A percentile compares a stretch with the other conserved stretches of the same genome.
Evolutionary conservation across 2,888 invertebrate species (phyloP).

Genomic region (Palloptera scutellata): DNA sequence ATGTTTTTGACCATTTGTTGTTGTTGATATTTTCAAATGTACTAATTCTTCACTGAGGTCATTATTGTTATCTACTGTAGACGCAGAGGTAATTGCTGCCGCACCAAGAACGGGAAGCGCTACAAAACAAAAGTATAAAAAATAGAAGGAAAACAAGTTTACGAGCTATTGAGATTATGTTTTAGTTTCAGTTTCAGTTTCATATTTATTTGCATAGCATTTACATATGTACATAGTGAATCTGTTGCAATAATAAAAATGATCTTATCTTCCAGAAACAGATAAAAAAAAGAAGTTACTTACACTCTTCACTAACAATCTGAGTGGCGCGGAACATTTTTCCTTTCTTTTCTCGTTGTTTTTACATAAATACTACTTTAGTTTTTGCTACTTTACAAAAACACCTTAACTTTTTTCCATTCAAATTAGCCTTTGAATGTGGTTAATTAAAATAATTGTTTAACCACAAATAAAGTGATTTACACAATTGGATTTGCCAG

Average conservation of each 20-base stretch:
- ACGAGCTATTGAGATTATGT: background rate
- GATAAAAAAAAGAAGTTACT: slow-evolving; percentile 35
- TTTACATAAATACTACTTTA: too few relatives aligned
- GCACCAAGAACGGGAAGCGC: slow-evolving; percentile 53
- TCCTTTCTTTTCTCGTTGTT: background rate
- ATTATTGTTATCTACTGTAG: background rate
- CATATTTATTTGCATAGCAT: too few relatives aligned
- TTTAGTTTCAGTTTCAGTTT: background rate
- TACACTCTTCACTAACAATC: slow-evolving; percentile 59
- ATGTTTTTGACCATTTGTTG: slow-evolving; percentile 23
- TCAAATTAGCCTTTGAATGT: too few relatives aligned
- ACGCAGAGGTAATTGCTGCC: slow-evolving; percentile 34
- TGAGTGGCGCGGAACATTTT: slow-evolving; percentile 56
- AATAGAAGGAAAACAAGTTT: background rate
- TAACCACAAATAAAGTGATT: too few relatives aligned
- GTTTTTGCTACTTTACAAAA: too few relatives aligned
- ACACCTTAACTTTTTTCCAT: too few relatives aligned
- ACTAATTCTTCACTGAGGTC: too few relatives aligned
- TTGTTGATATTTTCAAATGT: slow-evolving; percentile 1
- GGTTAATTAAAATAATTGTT: too few relatives aligned
- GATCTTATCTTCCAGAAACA: slow-evolving; percentile 23
- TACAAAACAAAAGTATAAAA: slow-evolving; percentile 29
- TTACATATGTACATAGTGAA: too few relatives aligned
- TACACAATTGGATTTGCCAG: too few relatives aligned
- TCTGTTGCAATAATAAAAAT: slow-evolving; percentile 6